Evolutionary conservation across 2,888 invertebrate species (phyloP).

Genomic region (Cybosia mesomella): DNA sequence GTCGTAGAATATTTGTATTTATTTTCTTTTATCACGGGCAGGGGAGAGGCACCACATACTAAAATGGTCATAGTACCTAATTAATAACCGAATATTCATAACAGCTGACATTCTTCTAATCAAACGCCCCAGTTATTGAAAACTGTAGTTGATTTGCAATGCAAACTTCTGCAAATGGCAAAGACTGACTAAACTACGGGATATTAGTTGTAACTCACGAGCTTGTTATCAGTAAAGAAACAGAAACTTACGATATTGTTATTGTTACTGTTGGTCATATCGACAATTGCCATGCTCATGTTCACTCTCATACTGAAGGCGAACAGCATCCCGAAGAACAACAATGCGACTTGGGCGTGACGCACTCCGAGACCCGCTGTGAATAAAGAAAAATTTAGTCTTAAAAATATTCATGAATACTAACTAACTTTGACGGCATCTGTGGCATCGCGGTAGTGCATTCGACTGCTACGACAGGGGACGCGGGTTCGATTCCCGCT

Average conservation of each 20-base stretch:
- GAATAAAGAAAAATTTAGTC: conserved; percentile 17
- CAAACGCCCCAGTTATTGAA: too few relatives aligned
- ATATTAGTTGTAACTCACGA: too few relatives aligned
- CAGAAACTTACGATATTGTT: conserved; percentile 20
- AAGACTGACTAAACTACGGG: neutral
- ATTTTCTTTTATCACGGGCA: too few relatives aligned
- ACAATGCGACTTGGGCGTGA: conserved; percentile 85
- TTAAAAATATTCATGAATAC: neutral
- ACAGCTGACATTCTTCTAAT: too few relatives aligned
- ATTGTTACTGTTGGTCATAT: conserved; percentile 81
- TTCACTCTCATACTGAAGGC: conserved; percentile 89
- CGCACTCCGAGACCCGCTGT: conserved; percentile 82
- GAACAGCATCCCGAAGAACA: conserved; percentile 86
- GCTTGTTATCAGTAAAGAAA: neutral
- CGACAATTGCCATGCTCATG: conserved; percentile 90
- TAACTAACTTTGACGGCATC: too few relatives aligned
- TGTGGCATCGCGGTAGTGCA: too few relatives aligned
- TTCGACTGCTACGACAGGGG: too few relatives aligned
- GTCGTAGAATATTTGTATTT: too few relatives aligned
- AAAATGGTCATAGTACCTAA: too few relatives aligned
- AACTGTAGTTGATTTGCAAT: neutral
- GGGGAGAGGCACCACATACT: too few relatives aligned
- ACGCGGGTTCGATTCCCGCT: too few relatives aligned
- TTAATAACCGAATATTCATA: too few relatives aligned
- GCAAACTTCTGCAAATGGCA: neutral